A percentile compares a stretch with the other conserved stretches of the same genome.
Conservation (phyloP, 2,888 invertebrate species). For the Cephus rjabovi region DNA sequence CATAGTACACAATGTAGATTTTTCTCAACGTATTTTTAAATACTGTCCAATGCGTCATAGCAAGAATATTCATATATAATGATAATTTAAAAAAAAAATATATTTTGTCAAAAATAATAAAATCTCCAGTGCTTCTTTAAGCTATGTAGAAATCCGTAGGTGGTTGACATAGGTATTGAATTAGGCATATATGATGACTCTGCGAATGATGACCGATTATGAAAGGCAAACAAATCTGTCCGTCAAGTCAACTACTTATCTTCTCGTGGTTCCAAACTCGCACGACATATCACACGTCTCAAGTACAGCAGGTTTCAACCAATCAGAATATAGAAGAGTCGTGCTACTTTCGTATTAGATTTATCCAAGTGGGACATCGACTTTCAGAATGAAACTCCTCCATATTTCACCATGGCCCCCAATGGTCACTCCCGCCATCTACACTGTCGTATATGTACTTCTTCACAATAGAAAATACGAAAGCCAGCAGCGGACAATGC, state of each 20-base stretch:
- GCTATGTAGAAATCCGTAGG: background rate
- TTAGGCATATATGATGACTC: conserved; percentile 29
- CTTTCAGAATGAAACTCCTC: background rate
- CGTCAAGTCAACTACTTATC: conserved; percentile 7
- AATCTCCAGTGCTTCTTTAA: background rate
- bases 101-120: conserved; percentile 14
- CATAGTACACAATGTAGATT: background rate
- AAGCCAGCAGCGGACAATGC: background rate
- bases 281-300: conserved; percentile 2
- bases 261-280: background rate
- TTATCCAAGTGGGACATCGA: background rate
- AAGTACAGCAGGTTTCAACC: background rate
- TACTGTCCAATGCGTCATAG: background rate
- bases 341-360: background rate
- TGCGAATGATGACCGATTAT: conserved; percentile 18
- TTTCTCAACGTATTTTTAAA: background rate
- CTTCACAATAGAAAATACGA: background rate
- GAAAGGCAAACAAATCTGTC: conserved; percentile 30
- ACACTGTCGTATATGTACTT: background rate
- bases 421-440: background rate
- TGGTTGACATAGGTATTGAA: conserved; percentile 11
- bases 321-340: background rate
- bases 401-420: background rate
- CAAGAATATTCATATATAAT: background rate
- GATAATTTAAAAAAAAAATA: background rate